These are phyloP conservation scores for Chrysina gloriosa DNA, from an alignment of 2,888 invertebrate genomes.

Conservation along the genomic window DNA sequence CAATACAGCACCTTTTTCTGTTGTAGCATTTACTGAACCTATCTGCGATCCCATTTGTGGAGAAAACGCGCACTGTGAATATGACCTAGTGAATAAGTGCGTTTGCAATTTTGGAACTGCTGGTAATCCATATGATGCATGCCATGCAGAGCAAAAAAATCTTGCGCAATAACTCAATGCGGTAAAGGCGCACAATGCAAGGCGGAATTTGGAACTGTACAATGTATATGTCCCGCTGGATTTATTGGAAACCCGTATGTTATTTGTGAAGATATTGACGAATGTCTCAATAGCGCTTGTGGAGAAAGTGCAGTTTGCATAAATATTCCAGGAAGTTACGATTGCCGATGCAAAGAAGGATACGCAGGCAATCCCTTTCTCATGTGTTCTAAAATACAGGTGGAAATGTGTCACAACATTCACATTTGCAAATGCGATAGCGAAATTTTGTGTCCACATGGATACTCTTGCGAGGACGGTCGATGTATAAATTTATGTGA, in stretches of 20 bases:
- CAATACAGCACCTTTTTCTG: conserved; percentile 48
- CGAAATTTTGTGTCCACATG: conserved; percentile 80
- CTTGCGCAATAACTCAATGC: conserved; percentile 50
- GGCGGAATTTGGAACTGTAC: conserved; percentile 78
- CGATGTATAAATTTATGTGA: conserved; percentile 83
- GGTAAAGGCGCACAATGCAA: conserved; percentile 80
- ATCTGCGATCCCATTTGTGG: conserved; percentile 85
- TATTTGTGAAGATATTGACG: conserved; percentile 85
- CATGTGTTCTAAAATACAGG: conserved; percentile 79
- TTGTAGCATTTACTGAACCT: conserved; percentile 80
- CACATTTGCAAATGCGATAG: conserved; percentile 77
- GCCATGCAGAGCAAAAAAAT: conserved; percentile 74
- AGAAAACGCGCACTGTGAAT: conserved; percentile 87
- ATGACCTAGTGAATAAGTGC: conserved; percentile 80
- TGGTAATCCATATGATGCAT: conserved; percentile 90
- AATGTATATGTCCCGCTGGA: conserved; percentile 86
- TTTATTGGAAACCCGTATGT: conserved; percentile 90
- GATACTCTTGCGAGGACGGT: conserved; percentile 79
- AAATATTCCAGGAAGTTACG: conserved; percentile 89
- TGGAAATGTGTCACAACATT: conserved; percentile 77
- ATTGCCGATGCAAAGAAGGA: conserved; percentile 88
- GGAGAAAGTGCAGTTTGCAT: conserved; percentile 89
- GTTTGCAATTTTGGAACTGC: conserved; percentile 85
- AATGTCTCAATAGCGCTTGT: conserved; percentile 82
- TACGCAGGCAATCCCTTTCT: conserved; percentile 90